Evolutionary conservation across 2,888 invertebrate genomes (phyloP), one percentile per base, ranked within the genome.

Genomic region (Polyploca ridens): DNA sequence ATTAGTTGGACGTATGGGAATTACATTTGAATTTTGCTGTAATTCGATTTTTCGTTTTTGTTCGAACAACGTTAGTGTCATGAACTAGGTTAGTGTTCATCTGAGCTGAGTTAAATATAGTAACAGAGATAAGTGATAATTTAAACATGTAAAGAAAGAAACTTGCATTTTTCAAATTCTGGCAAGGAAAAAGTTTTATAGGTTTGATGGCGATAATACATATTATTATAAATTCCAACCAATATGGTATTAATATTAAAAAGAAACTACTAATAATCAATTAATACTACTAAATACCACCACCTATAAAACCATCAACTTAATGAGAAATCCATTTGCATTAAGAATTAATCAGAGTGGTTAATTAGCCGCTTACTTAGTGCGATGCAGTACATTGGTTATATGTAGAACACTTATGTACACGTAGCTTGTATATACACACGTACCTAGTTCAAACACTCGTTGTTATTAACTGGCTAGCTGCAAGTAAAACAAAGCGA

Each of bases 21-120:
- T 77, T 76, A 75, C 69, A 59, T 77, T 75, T 75, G 75, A 69
- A 76, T 75, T 75, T 72, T 70, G 74, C 77, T 77, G 72, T 75
- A 74, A 72, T 70, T 71, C 38, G 57, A 8, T 67, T 69, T 74
- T 74, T 77, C 49, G 49, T 54, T 54, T 54, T 19, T 54, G 54
- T 19, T 54, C 6, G 19, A 54, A 54, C 54, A 19, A 49, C 16
- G 49, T 49, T 49, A 49, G 49, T 16, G 49, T 49, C 16, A 16
- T 8, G 14, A 54, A 54, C 54, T 54, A 19, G 54, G 16, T 19
- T n/a, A 54, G 54, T 19, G 19, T 54, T 46, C 14, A 6, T 46
- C 11, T 44, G 44, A 6, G 35, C 35, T 35, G 7, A 7, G 35
- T 6, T 35, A 6, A 35, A 35, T 6, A 35, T 35, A 35, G 5